A percentile compares a stretch with the other conserved stretches of the same genome.
Conservation (phyloP, 2,888 invertebrate genomes). For the Acanthosepion lycidas region DNA sequence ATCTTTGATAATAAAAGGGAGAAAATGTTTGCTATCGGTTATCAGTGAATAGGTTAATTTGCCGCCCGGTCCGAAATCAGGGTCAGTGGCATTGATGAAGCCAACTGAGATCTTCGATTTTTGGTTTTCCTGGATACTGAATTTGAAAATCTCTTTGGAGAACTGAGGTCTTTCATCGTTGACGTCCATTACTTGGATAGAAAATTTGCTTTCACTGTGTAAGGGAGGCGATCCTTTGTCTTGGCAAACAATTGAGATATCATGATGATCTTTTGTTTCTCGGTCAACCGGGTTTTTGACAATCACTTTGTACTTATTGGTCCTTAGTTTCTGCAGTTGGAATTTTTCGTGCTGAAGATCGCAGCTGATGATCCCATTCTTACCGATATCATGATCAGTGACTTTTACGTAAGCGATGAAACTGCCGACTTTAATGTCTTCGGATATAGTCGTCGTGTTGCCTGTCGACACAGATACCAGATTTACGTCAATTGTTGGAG, state of each 20-base stretch:
- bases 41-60: slow-evolving; percentile 54
- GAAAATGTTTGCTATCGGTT: slow-evolving; percentile 50
- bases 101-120: slow-evolving; percentile 53
- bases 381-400: slow-evolving; percentile 62
- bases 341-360: slow-evolving; percentile 60
- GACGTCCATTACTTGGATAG: slow-evolving; percentile 54
- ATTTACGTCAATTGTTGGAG: slow-evolving; percentile 87
- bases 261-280: slow-evolving; percentile 53
- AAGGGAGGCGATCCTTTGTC: slow-evolving; percentile 55
- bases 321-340: slow-evolving; percentile 57
- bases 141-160: slow-evolving; percentile 49
- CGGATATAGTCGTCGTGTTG: slow-evolving; percentile 75
- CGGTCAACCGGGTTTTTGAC: slow-evolving; percentile 54
- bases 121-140: slow-evolving; percentile 54
- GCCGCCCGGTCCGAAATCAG: slow-evolving; percentile 57
- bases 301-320: slow-evolving; percentile 55
- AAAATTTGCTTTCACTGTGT: slow-evolving; percentile 52
- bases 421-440: slow-evolving; percentile 87
- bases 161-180: slow-evolving; percentile 58
- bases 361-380: slow-evolving; percentile 65
- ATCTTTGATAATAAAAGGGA: slow-evolving; percentile 53
- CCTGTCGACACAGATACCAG: slow-evolving; percentile 83
- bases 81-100: slow-evolving; percentile 57
- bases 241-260: slow-evolving; percentile 55
- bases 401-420: slow-evolving; percentile 95